phyloP scores from a whole-genome alignment of 64 coral and sea anemone genomes.

The Montipora foliosa region DNA sequence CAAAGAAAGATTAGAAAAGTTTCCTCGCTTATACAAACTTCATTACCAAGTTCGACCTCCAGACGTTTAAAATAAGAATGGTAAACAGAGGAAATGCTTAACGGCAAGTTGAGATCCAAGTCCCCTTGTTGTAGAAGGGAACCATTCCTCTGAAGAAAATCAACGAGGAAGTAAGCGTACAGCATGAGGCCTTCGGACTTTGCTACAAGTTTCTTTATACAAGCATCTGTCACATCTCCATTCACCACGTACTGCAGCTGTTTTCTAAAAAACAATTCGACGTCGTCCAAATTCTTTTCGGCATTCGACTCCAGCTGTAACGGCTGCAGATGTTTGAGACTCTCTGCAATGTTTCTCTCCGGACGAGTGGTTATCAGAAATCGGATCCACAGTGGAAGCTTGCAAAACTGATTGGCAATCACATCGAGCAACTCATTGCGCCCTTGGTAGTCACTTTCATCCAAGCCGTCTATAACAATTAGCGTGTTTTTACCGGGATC shows the following conservation, averaged over 20 bases:
- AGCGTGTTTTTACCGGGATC: not conserved
- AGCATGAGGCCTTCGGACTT: constrained; percentile 48
- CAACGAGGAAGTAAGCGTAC: constrained; percentile 42
- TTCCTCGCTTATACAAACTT: constrained; percentile 8
- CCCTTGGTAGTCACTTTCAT: constrained; percentile 36
- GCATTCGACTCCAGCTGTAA: not conserved
- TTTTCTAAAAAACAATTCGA: not conserved
- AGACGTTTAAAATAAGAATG: constrained; percentile 35
- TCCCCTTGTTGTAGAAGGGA: not conserved
- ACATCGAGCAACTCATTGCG: constrained; percentile 16
- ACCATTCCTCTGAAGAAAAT: not conserved
- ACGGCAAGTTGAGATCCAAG: not conserved
- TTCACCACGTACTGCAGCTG: not conserved
- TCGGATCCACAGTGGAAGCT: constrained; percentile 24
- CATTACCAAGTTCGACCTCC: not conserved
- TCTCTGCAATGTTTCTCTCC: not conserved
- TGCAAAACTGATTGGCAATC: not conserved
- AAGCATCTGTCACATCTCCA: not conserved
- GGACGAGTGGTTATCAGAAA: constrained; percentile 67
- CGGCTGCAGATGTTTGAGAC: not conserved
- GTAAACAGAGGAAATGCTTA: constrained; percentile 43
- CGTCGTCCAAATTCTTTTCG: constrained; percentile 1
- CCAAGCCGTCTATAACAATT: constrained; percentile 49
- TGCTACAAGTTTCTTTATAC: not conserved
- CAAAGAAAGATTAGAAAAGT: constrained; percentile 12